These are phyloP conservation scores for Lordiphosa collinella DNA, from an alignment of 1,140 invertebrate species.

Conservation along the genomic window DNA sequence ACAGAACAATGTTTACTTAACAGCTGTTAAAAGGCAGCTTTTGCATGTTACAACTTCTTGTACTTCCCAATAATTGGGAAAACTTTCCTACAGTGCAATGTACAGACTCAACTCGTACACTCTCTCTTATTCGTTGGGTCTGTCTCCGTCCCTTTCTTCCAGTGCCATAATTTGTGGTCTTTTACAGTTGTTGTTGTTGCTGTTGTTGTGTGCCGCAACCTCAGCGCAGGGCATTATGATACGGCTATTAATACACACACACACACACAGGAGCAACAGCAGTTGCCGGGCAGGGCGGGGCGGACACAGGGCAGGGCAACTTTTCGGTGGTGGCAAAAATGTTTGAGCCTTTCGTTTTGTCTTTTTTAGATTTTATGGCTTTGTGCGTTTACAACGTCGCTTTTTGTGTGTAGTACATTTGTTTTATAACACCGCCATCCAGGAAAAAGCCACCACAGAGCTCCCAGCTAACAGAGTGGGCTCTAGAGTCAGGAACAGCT, in stretches of 20 bases:
- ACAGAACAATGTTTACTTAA: too few species aligned
- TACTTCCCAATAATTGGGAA: too few species aligned
- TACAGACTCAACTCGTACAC: constrained; percentile 1
- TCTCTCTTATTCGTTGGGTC: constrained; percentile 1
- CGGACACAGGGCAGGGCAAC: constrained; percentile 25
- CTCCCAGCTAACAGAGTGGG: constrained; percentile 1
- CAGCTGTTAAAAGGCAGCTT: too few species aligned
- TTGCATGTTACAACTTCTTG: too few species aligned
- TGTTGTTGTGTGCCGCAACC: constrained; percentile 46
- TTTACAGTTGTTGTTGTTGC: constrained; percentile 43
- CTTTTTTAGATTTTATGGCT: constrained; percentile 76
- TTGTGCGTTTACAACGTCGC: constrained; percentile 72
- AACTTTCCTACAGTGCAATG: background rate
- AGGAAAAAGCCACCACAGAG: constrained; percentile 27
- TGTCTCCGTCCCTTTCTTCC: constrained; percentile 8
- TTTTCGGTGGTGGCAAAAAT: constrained; percentile 71
- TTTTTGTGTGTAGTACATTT: constrained; percentile 71
- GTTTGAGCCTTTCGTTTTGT: constrained; percentile 70
- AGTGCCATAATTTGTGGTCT: constrained; percentile 70
- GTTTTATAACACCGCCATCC: constrained; percentile 61
- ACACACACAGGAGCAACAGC: constrained; percentile 8
- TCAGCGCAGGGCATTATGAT: constrained; percentile 53
- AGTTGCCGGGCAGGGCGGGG: background rate
- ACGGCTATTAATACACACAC: constrained; percentile 55
- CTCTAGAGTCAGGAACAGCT: constrained; percentile 43